Conservation (phyloP, 2,888 invertebrate genomes). For the Lepidochitona cinerea region DNA sequence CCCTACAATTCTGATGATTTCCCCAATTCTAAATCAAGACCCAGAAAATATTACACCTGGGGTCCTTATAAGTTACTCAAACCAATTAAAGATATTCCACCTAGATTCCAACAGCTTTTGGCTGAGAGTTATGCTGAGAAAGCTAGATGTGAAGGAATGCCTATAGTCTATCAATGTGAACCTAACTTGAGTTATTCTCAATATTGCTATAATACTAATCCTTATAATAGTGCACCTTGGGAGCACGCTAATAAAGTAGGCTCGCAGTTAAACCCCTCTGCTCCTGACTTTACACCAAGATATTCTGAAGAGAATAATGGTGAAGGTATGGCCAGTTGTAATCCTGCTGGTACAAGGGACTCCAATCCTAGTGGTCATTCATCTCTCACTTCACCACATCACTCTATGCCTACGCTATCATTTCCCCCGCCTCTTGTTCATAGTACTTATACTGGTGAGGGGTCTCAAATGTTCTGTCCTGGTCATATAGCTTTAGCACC, state of each 20-base stretch:
- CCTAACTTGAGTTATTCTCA: background rate
- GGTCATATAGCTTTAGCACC: too few relatives aligned
- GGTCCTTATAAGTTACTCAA: constrained; percentile 55
- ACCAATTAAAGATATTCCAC: constrained; percentile 66
- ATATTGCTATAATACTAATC: too few relatives aligned
- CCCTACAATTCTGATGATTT: background rate
- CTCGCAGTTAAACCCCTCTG: background rate
- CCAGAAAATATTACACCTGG: constrained; percentile 59
- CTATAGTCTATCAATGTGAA: constrained; percentile 47
- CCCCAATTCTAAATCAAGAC: background rate
- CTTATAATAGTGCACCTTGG: background rate
- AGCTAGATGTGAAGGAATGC: constrained; percentile 60
- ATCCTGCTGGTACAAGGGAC: background rate
- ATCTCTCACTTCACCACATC: background rate
- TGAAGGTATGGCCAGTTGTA: background rate
- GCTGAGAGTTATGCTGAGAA: constrained; percentile 54
- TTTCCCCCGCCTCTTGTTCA: background rate
- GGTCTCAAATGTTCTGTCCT: too few relatives aligned
- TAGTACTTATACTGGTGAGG: too few relatives aligned
- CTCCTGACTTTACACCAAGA: background rate
- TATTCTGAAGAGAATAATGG: background rate
- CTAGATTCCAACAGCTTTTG: constrained; percentile 57
- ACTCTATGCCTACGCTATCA: background rate
- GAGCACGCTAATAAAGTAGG: background rate
- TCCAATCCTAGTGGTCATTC: background rate